Base-by-base conservation (phyloP, 2,888 invertebrate genomes). In the Euproctis similis region DNA sequence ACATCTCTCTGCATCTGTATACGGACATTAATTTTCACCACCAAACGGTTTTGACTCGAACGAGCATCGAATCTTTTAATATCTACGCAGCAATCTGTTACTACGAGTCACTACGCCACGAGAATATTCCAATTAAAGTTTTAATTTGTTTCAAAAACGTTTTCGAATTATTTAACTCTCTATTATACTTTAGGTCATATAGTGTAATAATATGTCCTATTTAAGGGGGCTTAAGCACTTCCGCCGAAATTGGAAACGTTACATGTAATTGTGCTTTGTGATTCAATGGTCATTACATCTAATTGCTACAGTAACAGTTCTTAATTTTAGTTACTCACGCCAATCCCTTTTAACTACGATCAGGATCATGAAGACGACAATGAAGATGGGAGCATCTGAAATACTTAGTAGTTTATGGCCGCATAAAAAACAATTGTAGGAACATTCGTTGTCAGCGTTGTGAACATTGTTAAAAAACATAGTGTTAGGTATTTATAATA, bases 221-320 rank as follows among this genome's bases (percentile, higher is more conserved):
- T 18, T 26, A 28, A 27, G 17, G 26, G 37, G 23, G 28, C 23
- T 28, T 22, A 35, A 22, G 28, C 31, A 32, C 23, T 43, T 40
- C 12, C 32, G 26, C 42, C 33, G 39, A 42, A 48, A 30, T 42
- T 39, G 33, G 53, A 29, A 43, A 49, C 36, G 33, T 34, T 33
- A 44, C 44, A 46, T 48, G 46, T 48, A 49, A 48, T 46, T 47
- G 52, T 57, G 49, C 61, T 67, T 66, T 63, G 59, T 52, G 39
- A 49, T 49, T 48, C 49, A 46, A 42, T 30, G 42, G 41, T 39
- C 55, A 41, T 70, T 62, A 60, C 58, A 55, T 69, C 67, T 68
- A 65, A 70, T 62, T 50, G 42, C 41, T 35, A 39, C 44, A 42
- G 46, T 56, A 47, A 53, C 41, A 46, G 49, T 40, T 45, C 45